Evolutionary conservation across 2,113 vertebrate species (phyloP), one percentile per base, ranked within the genome.

Genomic region (Labeo catla): DNA sequence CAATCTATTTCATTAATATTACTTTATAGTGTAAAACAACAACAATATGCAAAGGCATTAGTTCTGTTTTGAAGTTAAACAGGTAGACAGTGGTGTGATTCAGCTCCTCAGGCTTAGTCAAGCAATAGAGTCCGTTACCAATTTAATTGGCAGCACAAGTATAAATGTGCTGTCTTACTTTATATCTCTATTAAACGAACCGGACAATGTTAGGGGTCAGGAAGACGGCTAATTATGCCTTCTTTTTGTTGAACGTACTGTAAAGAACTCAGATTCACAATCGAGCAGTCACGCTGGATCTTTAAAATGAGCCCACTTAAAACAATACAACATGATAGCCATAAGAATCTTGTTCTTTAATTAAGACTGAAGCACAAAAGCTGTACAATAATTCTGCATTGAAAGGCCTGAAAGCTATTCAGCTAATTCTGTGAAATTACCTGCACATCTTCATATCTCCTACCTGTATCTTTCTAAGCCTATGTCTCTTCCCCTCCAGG

Each of bases 381-480:
- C 50, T 70, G 1, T 66, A 66, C 61, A 76, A 76, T 81, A 84
- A 68, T 76, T 66, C 28, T 52, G 61, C 81, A 81, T 54, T 84
- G 59, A 86, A 90, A 70, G 66, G 54, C 52, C 72, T 54, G 61
- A 59, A 79, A 79, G 68, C 11, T 79, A 65, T 83, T 57, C 77
- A 76, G 81, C 65, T 85, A 87, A 89, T 84, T 89, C 72, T 65
- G 84, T 83, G 61, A 87, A 89, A 87, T 89, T 52, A 84, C 85
- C 84, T 89, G 84, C 84, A 88, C 79, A 63, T 68, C 84, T 89
- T 82, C 57, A 77, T 84, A 74, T 66, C 68, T 11, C 21, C 50
- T 77, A 66, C 84, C 86, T 86, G 68, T 72, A 74, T 66, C 86
- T 89, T 78, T 61, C n/a, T 15, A 77, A 82, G 76, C 57, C 28